Percentiles rank a stretch among this genome's conserved stretches.
phyloP scores from a whole-genome alignment of 2,888 invertebrate species.

The Acleris holmiana region DNA sequence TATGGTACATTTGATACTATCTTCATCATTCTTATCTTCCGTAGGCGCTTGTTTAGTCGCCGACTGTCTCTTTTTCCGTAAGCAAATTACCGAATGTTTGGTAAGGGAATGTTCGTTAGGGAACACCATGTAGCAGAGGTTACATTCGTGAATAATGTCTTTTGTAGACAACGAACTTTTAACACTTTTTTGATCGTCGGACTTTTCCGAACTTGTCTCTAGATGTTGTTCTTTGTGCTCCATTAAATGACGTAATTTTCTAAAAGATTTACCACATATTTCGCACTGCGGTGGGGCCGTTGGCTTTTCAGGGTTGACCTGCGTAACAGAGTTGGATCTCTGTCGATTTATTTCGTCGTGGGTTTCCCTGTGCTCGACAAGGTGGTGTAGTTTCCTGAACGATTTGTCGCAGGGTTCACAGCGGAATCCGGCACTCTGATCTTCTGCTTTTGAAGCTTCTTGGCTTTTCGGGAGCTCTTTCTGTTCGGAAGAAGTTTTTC shows the following conservation, averaged over 20 bases:
- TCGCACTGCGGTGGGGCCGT: slow-evolving; percentile 65
- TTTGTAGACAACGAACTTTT: slow-evolving; percentile 73
- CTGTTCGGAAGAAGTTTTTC: slow-evolving; percentile 70
- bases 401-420: slow-evolving; percentile 82
- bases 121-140: slow-evolving; percentile 81
- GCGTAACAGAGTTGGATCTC: slow-evolving; percentile 50
- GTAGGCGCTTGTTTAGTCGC: slow-evolving; percentile 54
- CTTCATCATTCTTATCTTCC: slow-evolving; percentile 43
- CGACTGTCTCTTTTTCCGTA: slow-evolving; percentile 72
- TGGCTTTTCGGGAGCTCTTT: slow-evolving; percentile 55
- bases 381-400: slow-evolving; percentile 78
- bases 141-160: slow-evolving; percentile 81
- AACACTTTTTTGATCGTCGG: slow-evolving; percentile 70
- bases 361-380: slow-evolving; percentile 79
- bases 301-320: slow-evolving; percentile 49
- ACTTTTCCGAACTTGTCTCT: slow-evolving; percentile 73
- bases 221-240: slow-evolving; percentile 79
- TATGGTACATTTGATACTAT: slow-evolving; percentile 36
- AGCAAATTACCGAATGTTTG: slow-evolving; percentile 72
- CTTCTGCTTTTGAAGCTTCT: slow-evolving; percentile 56
- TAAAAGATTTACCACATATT: slow-evolving; percentile 75
- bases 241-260: slow-evolving; percentile 72
- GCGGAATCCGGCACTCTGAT: slow-evolving; percentile 72
- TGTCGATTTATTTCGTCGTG: slow-evolving; percentile 75
- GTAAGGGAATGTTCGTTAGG: slow-evolving; percentile 79